These are phyloP conservation scores for Lepisosteus osseus DNA, from an alignment of 2,113 vertebrate species.

Conservation along the genomic window DNA sequence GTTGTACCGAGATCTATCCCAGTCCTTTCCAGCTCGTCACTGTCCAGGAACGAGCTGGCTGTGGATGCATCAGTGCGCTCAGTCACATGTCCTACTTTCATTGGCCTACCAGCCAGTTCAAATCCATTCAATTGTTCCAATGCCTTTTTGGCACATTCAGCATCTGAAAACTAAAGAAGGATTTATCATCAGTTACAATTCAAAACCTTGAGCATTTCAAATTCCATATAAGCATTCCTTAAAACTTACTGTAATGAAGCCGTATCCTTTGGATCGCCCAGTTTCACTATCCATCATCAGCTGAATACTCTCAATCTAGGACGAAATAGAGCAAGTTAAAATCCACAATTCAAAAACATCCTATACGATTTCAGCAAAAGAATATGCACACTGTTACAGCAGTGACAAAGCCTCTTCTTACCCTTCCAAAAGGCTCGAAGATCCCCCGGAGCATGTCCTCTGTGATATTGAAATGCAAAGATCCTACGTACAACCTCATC, in stretches of 20 bases:
- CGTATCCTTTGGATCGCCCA: slow-evolving; percentile 90
- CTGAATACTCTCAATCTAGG: slow-evolving; percentile 94
- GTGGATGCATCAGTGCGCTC: slow-evolving; percentile 84
- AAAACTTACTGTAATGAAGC: slow-evolving; percentile 89
- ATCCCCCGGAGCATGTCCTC: slow-evolving; percentile 96
- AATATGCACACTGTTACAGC: too few relatives aligned
- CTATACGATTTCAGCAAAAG: background rate
- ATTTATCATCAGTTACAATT: background rate
- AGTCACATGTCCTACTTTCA: slow-evolving; percentile 97
- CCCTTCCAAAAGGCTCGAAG: slow-evolving; percentile 94
- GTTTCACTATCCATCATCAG: slow-evolving; percentile 98
- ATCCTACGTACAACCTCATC: slow-evolving; percentile 91
- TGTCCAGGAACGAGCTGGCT: slow-evolving; percentile 89
- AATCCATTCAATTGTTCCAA: slow-evolving; percentile 95
- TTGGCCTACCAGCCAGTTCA: slow-evolving; percentile 89
- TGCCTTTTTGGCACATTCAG: slow-evolving; percentile 94
- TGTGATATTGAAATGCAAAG: slow-evolving; percentile 94
- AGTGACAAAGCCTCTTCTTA: slow-evolving; percentile 36
- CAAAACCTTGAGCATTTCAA: background rate
- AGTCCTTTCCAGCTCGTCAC: slow-evolving; percentile 87
- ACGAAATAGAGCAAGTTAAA: background rate
- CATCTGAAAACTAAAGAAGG: slow-evolving; percentile 81
- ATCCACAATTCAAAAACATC: slow-evolving; percentile 24
- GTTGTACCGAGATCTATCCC: slow-evolving; percentile 93
- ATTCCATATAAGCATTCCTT: slow-evolving; percentile 42